Base-by-base conservation (phyloP, 2,888 invertebrate genomes). In the Peribatodes rhomboidaria region DNA sequence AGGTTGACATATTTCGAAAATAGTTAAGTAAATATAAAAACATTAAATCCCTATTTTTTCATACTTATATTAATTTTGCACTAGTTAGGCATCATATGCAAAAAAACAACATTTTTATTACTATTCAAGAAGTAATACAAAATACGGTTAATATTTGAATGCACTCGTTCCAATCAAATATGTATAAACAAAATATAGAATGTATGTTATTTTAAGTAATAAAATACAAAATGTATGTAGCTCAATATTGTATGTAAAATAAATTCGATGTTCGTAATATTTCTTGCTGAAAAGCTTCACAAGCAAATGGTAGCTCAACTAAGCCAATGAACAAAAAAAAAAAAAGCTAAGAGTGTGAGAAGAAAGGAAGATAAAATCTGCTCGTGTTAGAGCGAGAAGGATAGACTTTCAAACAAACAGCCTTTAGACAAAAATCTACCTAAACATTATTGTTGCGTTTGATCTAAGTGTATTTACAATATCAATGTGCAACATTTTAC, bases 201-300 rank as follows among this genome's bases (percentile, higher is more conserved):
- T 20, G 44, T 37, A 35, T 46, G 31, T 46, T 53, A 44, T 44
- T 60, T 41, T 41, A 58, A 37, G 37, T 49, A 20, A 16, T 8
- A 31, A 31, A 49, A 35, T 35, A 50, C 20, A 35, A 50, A 50
- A 35, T 50, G 11, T 47, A 46, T 57, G 16, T 49, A 49, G 57
- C 49, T 58, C 37, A 58, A 55, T 55, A 44, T 47, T n/a, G 7
- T 27, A 14, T 27, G 13, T 22, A 47, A 31, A 41, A 31, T 27
- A 57, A 13, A 14, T 20, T 39, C 18, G 3, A 44, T 20, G 35
- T 20, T 56, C 35, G 33, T 33, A 49, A n/a, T 47, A 47, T 20
- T 13, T 33, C 16, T 11, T 18, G 33, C 1, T 33, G 11, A 14
- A 50, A 35, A 33, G n/a, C 4, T 27, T 9, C n/a, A 14, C 9